These are phyloP conservation scores for Spondyliosoma cantharus DNA, from an alignment of 2,797 vertebrate species.

Conservation along the genomic window DNA sequence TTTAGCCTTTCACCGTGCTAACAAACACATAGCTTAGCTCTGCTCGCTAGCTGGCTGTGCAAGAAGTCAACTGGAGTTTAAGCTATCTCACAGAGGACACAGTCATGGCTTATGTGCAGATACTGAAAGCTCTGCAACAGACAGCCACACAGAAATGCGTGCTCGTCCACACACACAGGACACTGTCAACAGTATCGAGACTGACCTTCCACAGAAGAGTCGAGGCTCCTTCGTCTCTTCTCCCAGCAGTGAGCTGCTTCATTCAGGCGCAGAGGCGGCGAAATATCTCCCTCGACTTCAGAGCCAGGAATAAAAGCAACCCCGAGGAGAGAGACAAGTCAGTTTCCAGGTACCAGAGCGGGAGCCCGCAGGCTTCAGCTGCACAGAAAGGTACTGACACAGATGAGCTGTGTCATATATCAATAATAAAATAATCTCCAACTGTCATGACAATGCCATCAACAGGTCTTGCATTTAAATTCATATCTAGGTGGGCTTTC, in stretches of 20 bases:
- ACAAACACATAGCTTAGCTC: background rate
- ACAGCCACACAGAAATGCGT: slow-evolving; percentile 42
- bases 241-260: slow-evolving; percentile 24
- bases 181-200: background rate
- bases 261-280: slow-evolving; percentile 32
- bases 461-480: no score
- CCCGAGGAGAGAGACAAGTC: slow-evolving; percentile 72
- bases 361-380: slow-evolving; percentile 75
- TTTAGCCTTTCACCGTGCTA: background rate
- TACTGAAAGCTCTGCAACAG: slow-evolving; percentile 65
- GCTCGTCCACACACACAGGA: slow-evolving; percentile 28
- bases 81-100: slow-evolving; percentile 23
- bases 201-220: background rate
- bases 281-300: slow-evolving; percentile 50
- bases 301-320: slow-evolving; percentile 60
- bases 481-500: no score
- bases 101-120: slow-evolving; percentile 72
- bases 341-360: slow-evolving; percentile 71
- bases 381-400: slow-evolving; percentile 86
- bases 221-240: background rate
- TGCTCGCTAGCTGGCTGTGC: background rate
- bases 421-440: background rate
- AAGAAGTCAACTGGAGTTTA: background rate
- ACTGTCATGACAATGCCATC: no score
- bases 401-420: background rate